A percentile compares a stretch with the other conserved stretches of the same genome.
Conservation (phyloP, 1,140 invertebrate species). For the Matsumurasca onukii region DNA sequence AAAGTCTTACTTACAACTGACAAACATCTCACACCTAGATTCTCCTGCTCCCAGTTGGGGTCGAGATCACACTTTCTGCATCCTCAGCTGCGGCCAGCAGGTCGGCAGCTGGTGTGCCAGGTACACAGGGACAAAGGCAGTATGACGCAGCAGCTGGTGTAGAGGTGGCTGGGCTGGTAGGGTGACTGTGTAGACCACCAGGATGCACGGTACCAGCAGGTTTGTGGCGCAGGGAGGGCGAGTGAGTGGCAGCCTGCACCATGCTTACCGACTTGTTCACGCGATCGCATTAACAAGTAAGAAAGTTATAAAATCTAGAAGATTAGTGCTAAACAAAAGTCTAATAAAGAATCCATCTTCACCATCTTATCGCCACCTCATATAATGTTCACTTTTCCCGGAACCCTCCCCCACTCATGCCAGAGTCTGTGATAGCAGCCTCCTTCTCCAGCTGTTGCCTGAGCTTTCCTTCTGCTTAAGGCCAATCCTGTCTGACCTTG, state of each 20-base stretch:
- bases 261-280: constrained; percentile 55
- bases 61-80: constrained; percentile 80
- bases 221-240: constrained; percentile 48
- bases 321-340: not conserved
- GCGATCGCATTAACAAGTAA: constrained; percentile 32
- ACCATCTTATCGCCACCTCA: no score
- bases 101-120: constrained; percentile 19
- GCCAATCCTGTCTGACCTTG: constrained; percentile 72
- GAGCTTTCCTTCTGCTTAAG: constrained; percentile 93
- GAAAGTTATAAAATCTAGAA: not conserved
- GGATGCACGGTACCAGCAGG: constrained; percentile 59
- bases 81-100: constrained; percentile 62
- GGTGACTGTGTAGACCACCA: constrained; percentile 67
- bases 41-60: constrained; percentile 73
- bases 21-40: constrained; percentile 53
- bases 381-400: no score
- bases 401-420: no score
- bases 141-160: constrained; percentile 56
- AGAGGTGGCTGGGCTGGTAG: constrained; percentile 64
- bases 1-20: no score
- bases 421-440: constrained; percentile 66
- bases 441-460: constrained; percentile 88
- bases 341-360: no score
- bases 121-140: constrained; percentile 25
- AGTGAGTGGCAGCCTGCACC: constrained; percentile 56